Conservation (phyloP, 2,797 vertebrate genomes). For the Triplophysa yarkandensis region DNA sequence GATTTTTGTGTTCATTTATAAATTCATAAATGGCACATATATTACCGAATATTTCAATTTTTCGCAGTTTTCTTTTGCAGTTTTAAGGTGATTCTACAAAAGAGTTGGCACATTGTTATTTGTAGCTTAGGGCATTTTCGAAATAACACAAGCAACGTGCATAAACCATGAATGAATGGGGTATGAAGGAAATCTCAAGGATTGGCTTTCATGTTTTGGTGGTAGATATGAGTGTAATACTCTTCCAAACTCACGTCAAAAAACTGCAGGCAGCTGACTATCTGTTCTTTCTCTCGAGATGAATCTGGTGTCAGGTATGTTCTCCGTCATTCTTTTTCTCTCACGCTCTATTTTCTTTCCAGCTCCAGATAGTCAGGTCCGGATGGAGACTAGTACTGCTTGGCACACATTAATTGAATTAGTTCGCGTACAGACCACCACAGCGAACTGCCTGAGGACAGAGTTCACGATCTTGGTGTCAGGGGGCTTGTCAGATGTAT, state of each 20-base stretch:
- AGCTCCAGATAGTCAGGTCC: constrained; percentile 12
- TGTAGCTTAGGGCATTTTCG: not conserved
- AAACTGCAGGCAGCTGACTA: constrained; percentile 25
- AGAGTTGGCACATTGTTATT: too few relatives aligned
- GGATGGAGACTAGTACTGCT: constrained; percentile 54
- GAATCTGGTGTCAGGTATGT: constrained; percentile 17
- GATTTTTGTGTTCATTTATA: not conserved
- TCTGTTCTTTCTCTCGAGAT: constrained; percentile 2
- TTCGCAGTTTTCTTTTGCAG: too few relatives aligned
- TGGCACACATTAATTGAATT: constrained; percentile 68
- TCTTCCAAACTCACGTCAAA: constrained; percentile 17
- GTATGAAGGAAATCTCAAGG: not conserved
- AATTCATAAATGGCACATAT: too few relatives aligned
- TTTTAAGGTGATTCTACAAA: too few relatives aligned
- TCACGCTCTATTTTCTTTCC: constrained; percentile 52
- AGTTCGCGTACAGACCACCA: constrained; percentile 66
- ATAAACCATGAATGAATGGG: too few relatives aligned
- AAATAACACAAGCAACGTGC: too few relatives aligned
- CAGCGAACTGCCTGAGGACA: constrained; percentile 67
- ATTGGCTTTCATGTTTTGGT: constrained; percentile 4
- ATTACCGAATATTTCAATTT: too few relatives aligned
- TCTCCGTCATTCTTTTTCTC: constrained; percentile 53
- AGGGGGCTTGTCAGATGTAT: constrained; percentile 56
- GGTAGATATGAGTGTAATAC: constrained; percentile 7
- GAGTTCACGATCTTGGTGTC: constrained; percentile 60